phyloP scores from a whole-genome alignment of 1,140 invertebrate genomes.

The Babylonia areolata region DNA sequence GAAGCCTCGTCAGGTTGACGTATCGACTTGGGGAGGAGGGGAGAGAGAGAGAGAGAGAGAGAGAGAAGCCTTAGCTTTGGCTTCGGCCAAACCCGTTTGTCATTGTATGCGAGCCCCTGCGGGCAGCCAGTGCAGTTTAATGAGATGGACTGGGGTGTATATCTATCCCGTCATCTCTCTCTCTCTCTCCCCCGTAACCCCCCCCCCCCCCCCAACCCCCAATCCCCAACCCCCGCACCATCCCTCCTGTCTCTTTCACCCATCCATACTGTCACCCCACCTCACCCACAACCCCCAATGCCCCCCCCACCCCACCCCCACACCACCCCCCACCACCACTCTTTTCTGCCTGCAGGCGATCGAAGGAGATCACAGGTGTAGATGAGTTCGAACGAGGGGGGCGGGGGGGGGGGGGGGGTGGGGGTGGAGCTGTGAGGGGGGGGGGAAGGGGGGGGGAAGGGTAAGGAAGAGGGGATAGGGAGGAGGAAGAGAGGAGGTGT shows the following conservation, averaged over 20 bases:
- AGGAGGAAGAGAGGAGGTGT: background rate
- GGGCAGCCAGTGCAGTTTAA: slow-evolving; percentile 7
- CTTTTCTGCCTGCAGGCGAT: background rate
- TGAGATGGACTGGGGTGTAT: background rate
- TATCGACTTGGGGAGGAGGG: background rate
- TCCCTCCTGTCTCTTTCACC: too few relatives aligned
- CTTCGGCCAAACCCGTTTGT: background rate
- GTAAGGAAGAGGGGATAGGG: too few relatives aligned
- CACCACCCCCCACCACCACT: too few relatives aligned
- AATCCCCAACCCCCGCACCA: too few relatives aligned
- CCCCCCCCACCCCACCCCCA: too few relatives aligned
- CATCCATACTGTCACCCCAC: too few relatives aligned
- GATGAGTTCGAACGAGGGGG: background rate
- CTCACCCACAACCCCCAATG: too few relatives aligned
- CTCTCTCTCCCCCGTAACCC: background rate
- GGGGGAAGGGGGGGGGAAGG: too few relatives aligned
- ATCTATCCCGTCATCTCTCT: background rate
- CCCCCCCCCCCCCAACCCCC: too few relatives aligned
- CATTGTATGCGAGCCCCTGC: background rate
- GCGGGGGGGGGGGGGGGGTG: background rate
- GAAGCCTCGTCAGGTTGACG: background rate
- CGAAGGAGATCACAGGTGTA: background rate
- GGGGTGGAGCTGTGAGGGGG: too few relatives aligned
- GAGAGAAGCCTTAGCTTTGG: too few relatives aligned
- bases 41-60: too few relatives aligned